Conservation (phyloP, 2,113 vertebrate genomes). For the Vanacampus margaritifer region DNA sequence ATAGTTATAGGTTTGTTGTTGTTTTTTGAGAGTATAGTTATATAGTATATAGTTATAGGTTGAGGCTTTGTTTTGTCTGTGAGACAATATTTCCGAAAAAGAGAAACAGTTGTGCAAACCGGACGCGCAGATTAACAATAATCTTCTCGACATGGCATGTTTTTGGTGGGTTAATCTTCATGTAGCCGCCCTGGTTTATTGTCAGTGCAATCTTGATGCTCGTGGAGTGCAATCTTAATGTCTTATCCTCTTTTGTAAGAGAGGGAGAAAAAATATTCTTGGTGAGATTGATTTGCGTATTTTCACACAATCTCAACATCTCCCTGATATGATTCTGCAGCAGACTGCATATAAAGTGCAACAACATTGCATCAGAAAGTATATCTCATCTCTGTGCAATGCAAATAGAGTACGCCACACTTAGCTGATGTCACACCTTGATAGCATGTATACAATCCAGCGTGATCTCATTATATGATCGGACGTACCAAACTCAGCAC, state of each 20-base stretch:
- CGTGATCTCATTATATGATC: not conserved
- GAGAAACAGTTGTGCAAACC: not conserved
- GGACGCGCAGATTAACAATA: not conserved
- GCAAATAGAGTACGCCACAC: not conserved
- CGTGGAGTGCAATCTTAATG: not conserved
- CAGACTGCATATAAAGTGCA: not conserved
- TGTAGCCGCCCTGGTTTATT: not conserved
- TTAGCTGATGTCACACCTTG: not conserved
- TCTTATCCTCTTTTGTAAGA: conserved; percentile 5
- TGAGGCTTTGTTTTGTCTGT: not conserved
- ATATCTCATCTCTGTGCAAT: not conserved
- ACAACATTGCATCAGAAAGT: not conserved
- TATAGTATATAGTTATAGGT: too few species aligned
- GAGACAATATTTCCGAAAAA: not conserved
- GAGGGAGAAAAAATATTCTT: not conserved
- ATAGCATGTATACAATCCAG: not conserved
- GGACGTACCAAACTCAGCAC: not conserved
- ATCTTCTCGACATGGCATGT: not conserved
- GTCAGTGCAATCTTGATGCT: conserved; percentile 1
- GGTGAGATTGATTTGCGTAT: conserved; percentile 3
- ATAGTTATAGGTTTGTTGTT: not conserved
- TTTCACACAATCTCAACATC: conserved; percentile 1
- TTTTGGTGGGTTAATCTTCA: not conserved
- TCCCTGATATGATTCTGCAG: not conserved
- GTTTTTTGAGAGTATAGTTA: too few species aligned